phyloP scores from a whole-genome alignment of 2,888 invertebrate genomes.

The Keiferia lycopersicella region DNA sequence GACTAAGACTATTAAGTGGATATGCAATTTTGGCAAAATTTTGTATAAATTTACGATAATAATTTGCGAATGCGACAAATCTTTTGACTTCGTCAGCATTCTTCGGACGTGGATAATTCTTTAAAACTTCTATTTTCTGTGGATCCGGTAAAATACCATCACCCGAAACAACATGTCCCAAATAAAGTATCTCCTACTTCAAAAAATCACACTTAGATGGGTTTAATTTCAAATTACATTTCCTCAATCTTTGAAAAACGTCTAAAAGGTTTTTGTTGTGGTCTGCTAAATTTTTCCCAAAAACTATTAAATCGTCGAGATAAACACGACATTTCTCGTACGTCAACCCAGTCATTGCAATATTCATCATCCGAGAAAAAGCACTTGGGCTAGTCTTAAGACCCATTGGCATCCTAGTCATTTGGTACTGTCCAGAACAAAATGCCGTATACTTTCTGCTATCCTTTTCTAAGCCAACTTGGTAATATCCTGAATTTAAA shows the following conservation, averaged over 20 bases:
- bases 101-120: no score
- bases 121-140: no score
- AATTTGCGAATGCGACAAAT: conserved; percentile 21
- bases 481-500: conserved; percentile 22
- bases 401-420: conserved; percentile 33
- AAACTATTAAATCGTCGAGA: conserved; percentile 29
- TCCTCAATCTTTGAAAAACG: conserved; percentile 23
- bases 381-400: conserved; percentile 30
- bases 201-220: conserved; percentile 26
- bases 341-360: conserved; percentile 33
- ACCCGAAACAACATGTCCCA: conserved; percentile 20
- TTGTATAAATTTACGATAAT: conserved; percentile 29
- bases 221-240: conserved; percentile 29
- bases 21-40: conserved; percentile 30
- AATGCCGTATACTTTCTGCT: conserved; percentile 30
- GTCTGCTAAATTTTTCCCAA: conserved; percentile 24
- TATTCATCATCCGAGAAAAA: conserved; percentile 31
- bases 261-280: conserved; percentile 28
- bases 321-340: conserved; percentile 30
- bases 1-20: conserved; percentile 31
- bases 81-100: no score
- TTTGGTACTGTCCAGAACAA: conserved; percentile 28
- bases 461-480: conserved; percentile 8
- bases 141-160: no score
- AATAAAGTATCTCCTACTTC: conserved; percentile 16